These are phyloP conservation scores for Propsilocerus akamusi DNA, from an alignment of 1,140 invertebrate genomes.

Conservation along the genomic window DNA sequence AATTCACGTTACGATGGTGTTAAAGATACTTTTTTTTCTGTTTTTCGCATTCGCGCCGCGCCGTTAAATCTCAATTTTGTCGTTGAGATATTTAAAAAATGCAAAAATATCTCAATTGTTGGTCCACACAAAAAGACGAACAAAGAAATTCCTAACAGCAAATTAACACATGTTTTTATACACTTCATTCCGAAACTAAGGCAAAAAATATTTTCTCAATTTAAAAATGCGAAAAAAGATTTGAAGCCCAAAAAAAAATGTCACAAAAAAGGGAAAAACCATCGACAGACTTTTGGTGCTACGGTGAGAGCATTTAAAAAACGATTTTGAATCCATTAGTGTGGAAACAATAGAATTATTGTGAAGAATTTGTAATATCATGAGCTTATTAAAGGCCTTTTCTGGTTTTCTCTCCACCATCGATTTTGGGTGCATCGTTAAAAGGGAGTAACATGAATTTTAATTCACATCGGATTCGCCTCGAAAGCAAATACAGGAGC, in stretches of 20 bases:
- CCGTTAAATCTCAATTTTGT: too few species aligned
- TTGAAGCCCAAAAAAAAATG: not conserved
- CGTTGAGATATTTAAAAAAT: too few species aligned
- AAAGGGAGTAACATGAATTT: too few species aligned
- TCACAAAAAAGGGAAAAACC: not conserved
- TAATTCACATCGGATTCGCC: too few species aligned
- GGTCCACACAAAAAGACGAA: not conserved
- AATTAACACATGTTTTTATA: conserved; percentile 4
- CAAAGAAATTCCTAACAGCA: not conserved
- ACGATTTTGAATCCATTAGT: conserved; percentile 3
- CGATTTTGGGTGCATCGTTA: too few species aligned
- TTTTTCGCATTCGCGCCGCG: not conserved
- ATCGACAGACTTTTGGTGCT: not conserved
- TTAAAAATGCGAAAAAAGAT: not conserved
- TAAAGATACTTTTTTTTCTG: too few species aligned
- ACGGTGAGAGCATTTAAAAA: conserved; percentile 2
- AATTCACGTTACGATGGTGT: too few species aligned
- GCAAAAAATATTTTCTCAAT: not conserved
- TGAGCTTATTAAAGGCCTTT: not conserved
- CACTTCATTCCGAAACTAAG: not conserved
- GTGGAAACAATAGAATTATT: not conserved
- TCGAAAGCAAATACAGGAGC: too few species aligned
- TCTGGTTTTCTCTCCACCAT: not conserved
- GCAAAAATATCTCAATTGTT: conserved; percentile 3
- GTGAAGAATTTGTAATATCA: conserved; percentile 4